These are phyloP conservation scores for Bettongia penicillata DNA, from an alignment of 2,113 vertebrate species.

Conservation along the genomic window DNA sequence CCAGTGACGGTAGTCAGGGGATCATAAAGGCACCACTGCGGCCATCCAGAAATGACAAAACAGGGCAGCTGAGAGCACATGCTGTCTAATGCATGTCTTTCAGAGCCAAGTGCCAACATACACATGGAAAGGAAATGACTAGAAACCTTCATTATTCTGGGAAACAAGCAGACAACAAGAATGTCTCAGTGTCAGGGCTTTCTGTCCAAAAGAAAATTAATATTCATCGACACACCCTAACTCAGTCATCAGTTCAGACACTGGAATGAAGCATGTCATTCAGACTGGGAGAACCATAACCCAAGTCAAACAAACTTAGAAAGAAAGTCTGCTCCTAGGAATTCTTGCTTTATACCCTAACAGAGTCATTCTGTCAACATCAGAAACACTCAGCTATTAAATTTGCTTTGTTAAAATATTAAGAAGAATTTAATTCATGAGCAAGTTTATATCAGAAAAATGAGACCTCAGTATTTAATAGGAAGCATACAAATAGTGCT, in stretches of 20 bases:
- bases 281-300: constrained; percentile 26
- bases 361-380: constrained; percentile 42
- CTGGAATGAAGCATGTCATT: constrained; percentile 61
- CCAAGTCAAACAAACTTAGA: constrained; percentile 65
- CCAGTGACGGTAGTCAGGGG: constrained; percentile 61
- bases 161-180: constrained; percentile 71
- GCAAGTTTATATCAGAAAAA: constrained; percentile 53
- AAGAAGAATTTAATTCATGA: constrained; percentile 45
- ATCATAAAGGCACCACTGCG: constrained; percentile 64
- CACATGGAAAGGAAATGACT: constrained; percentile 67
- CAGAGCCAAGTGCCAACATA: constrained; percentile 60
- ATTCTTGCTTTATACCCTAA: constrained; percentile 40
- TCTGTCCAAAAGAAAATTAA: constrained; percentile 62
- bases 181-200: constrained; percentile 61
- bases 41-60: constrained; percentile 68
- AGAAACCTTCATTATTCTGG: constrained; percentile 58
- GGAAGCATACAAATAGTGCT: constrained; percentile 9
- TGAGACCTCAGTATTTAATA: constrained; percentile 5
- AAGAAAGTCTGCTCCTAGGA: constrained; percentile 30
- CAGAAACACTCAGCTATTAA: constrained; percentile 59
- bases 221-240: constrained; percentile 71
- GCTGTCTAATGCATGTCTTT: constrained; percentile 62
- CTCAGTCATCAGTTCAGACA: constrained; percentile 63
- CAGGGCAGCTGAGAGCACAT: constrained; percentile 45
- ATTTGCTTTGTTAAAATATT: constrained; percentile 27